Evolutionary conservation across 2,113 vertebrate genomes (phyloP).

Genomic region (Lophura nycthemera): DNA sequence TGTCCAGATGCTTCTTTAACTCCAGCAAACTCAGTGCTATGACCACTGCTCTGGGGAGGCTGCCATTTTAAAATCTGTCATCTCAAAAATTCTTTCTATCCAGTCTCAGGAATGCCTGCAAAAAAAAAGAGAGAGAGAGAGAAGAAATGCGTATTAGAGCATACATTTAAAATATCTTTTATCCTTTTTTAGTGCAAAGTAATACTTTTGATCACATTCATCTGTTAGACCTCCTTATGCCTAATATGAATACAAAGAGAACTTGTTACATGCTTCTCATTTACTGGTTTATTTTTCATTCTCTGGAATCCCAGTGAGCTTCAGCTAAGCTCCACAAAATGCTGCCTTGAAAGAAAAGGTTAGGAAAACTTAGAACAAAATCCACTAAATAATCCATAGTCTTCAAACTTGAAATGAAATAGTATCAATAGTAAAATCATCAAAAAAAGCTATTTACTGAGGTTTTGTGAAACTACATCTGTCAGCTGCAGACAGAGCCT

Average conservation of each 20-base stretch:
- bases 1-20: no score
- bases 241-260: background rate
- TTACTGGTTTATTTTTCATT: background rate
- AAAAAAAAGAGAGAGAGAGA: background rate
- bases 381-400: background rate
- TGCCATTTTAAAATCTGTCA: background rate
- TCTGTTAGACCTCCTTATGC: background rate
- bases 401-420: background rate
- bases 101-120: background rate
- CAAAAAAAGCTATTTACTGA: background rate
- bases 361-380: background rate
- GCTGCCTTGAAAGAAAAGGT: background rate
- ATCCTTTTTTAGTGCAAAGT: background rate
- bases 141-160: background rate
- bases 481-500: background rate
- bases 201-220: background rate
- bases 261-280: background rate
- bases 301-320: background rate
- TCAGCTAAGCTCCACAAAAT: background rate
- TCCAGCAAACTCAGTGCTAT: no score
- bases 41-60: no score
- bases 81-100: background rate
- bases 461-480: background rate
- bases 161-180: background rate
- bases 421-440: background rate